These are phyloP conservation scores for Felis chaus DNA, from an alignment of 2,113 vertebrate genomes.

Conservation along the genomic window DNA sequence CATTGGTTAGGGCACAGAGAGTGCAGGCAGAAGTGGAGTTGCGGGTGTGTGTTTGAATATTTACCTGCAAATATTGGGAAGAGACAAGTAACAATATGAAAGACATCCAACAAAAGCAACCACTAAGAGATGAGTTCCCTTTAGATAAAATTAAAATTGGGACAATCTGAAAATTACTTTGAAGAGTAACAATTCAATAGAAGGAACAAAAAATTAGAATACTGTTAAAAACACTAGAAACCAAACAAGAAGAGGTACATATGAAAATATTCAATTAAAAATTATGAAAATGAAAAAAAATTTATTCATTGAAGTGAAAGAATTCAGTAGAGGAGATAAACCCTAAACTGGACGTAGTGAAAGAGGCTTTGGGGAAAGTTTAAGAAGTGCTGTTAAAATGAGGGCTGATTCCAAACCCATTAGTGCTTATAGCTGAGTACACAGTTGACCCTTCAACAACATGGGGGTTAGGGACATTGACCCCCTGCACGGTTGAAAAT, in stretches of 20 bases:
- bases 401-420: background rate
- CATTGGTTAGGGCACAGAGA: background rate
- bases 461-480: background rate
- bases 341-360: background rate
- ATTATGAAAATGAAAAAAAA: background rate
- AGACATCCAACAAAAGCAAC: background rate
- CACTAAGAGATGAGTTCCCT: background rate
- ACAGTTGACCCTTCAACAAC: background rate
- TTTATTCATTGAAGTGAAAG: background rate
- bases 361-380: background rate
- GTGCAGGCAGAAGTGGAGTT: background rate
- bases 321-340: background rate
- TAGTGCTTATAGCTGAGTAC: background rate
- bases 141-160: background rate
- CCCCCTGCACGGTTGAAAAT: background rate
- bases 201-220: background rate
- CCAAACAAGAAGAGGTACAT: background rate
- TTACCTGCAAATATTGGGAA: background rate
- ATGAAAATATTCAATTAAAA: background rate
- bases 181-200: background rate
- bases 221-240: background rate
- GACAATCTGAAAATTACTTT: background rate
- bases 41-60: background rate
- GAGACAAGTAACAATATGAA: background rate
- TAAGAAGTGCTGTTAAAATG: background rate